phyloP scores from a whole-genome alignment of 1,140 invertebrate species.

The Philotrypesis tridentata region DNA sequence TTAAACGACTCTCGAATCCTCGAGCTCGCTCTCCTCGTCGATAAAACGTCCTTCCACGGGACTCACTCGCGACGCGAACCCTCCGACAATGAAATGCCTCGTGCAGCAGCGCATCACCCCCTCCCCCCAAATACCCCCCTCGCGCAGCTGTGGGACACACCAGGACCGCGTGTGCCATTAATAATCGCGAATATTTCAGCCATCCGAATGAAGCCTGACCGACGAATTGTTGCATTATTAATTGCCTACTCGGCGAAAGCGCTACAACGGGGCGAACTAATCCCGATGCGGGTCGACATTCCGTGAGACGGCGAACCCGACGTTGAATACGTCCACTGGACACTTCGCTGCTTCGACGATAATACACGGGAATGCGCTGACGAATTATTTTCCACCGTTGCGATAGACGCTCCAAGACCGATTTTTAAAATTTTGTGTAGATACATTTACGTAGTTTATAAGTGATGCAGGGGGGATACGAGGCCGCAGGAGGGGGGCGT shows the following conservation, averaged over 20 bases:
- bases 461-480: neutral
- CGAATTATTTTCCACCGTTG: too few species aligned
- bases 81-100: neutral
- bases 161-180: neutral
- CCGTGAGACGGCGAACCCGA: neutral
- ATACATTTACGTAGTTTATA: too few species aligned
- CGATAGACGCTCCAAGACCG: too few species aligned
- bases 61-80: neutral
- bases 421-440: too few species aligned
- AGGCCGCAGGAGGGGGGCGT: neutral
- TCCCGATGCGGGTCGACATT: neutral
- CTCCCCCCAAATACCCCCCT: neutral
- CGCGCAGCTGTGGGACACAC: neutral
- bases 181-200: constrained; percentile 19
- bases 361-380: too few species aligned
- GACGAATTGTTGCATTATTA: constrained; percentile 37
- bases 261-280: neutral
- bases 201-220: constrained; percentile 13
- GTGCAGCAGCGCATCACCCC: neutral
- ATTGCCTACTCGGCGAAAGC: constrained; percentile 19
- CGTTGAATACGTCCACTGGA: neutral
- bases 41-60: constrained; percentile 5
- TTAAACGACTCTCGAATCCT: too few species aligned
- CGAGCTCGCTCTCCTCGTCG: neutral
- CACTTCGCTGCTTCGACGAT: neutral